These are phyloP conservation scores for Agraylea sexmaculata DNA, from an alignment of 1,140 invertebrate species.

Conservation along the genomic window DNA sequence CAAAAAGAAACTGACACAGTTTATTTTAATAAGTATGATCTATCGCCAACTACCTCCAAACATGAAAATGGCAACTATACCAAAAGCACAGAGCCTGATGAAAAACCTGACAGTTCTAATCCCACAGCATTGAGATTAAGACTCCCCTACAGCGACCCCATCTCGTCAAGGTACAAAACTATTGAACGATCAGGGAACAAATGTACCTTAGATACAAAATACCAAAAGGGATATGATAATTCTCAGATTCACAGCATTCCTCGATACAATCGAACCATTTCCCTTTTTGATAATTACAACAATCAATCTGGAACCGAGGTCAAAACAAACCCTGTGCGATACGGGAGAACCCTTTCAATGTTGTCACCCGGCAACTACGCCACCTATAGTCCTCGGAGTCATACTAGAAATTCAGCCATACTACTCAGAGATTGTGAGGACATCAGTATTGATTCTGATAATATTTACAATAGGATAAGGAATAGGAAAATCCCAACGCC, in stretches of 20 bases:
- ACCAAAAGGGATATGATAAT: slow-evolving; percentile 34
- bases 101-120: slow-evolving; percentile 11
- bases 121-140: slow-evolving; percentile 10
- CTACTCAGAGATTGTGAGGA: slow-evolving; percentile 36
- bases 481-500: slow-evolving; percentile 30
- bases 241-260: slow-evolving; percentile 28
- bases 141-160: slow-evolving; percentile 6
- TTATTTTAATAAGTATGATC: slow-evolving; percentile 25
- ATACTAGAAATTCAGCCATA: slow-evolving; percentile 36
- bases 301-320: slow-evolving; percentile 24
- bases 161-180: slow-evolving; percentile 27
- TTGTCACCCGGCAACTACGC: slow-evolving; percentile 38
- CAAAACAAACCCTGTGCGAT: slow-evolving; percentile 30
- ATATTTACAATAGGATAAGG: slow-evolving; percentile 38
- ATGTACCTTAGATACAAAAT: slow-evolving; percentile 30
- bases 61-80: slow-evolving; percentile 27
- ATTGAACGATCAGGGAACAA: slow-evolving; percentile 35
- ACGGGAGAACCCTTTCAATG: slow-evolving; percentile 35
- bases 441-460: slow-evolving; percentile 31
- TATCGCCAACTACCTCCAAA: slow-evolving; percentile 31
- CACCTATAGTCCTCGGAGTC: slow-evolving; percentile 34
- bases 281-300: slow-evolving; percentile 33
- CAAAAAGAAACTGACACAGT: slow-evolving; percentile 25
- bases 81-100: slow-evolving; percentile 5
- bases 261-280: slow-evolving; percentile 35